Base-by-base conservation (phyloP, 1,140 invertebrate genomes). In the Nasonia vitripennis region DNA sequence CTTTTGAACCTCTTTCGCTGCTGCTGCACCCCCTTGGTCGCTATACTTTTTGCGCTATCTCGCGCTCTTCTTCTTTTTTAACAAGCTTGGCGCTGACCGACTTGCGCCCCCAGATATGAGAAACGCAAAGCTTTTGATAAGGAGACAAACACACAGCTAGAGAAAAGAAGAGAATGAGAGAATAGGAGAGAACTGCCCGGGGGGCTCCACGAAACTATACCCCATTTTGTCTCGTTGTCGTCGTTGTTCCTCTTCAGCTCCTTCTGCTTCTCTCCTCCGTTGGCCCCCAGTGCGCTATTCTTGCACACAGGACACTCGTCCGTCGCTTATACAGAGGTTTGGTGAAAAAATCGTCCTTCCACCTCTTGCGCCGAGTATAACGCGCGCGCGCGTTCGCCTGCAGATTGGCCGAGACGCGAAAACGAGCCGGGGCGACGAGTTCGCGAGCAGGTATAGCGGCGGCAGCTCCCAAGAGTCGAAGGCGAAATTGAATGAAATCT, bases 401-500 rank as follows among this genome's bases (percentile, higher is more conserved):
- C 5, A 31, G 23, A 17, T 31, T 71, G 27, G 27, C 23, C 27
- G 23, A 41, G 31, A 3, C 10, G 62, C 20, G 31, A 78, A 62
- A 78, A 78, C n/a, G 20, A 62, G 34, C 73, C 73, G 37, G 34
- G 20, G 3, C 27, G 27, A 23, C 37, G 20, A 10, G 37, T 48
- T 10, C 37, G 67, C 20, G 27, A 27, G 37, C 62, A 45, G 20
- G 34, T 45, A 41, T 41, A 45, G 7, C 14, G 23, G 14, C 51
- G 41, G 2, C 23, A 71, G 23, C 14, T 73, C 41, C 68, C 23
- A 27, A 34, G n/a, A 74, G 27, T 55, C 67, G 14, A 48, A 37
- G 7, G 17, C 41, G 11, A 62, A 74, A 82, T 82, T 82, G 27
- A 82, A 82, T 82, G 80, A 81, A 74, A 81, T 73, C 68, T 81